Evolutionary conservation across 2,888 invertebrate species (phyloP).

Genomic region (Nemotelus pantherinus): DNA sequence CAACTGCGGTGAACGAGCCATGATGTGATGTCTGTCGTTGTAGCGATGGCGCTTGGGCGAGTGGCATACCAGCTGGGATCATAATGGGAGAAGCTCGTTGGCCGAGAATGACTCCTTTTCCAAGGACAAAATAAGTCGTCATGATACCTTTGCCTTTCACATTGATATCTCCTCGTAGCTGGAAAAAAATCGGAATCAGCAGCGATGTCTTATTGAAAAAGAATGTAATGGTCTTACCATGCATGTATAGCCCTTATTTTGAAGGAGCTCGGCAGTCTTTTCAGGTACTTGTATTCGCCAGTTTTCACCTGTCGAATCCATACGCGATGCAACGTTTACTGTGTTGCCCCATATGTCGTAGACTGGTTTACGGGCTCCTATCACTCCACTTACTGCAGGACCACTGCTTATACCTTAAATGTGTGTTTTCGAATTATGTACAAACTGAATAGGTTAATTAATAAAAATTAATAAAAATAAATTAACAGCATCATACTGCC

Average conservation of each 20-base stretch:
- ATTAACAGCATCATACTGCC: too few relatives aligned
- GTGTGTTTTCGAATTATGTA: not conserved
- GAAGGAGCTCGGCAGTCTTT: conserved; percentile 79
- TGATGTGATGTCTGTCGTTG: conserved; percentile 76
- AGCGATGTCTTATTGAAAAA: not conserved
- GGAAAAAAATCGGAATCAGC: conserved; percentile 42
- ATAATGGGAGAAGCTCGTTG: conserved; percentile 61
- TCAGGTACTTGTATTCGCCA: conserved; percentile 91
- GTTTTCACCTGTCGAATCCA: conserved; percentile 93
- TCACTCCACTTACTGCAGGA: conserved; percentile 92
- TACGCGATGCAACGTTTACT: conserved; percentile 95
- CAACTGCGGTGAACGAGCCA: conserved; percentile 85
- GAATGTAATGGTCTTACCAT: conserved; percentile 55
- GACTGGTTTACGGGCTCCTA: conserved; percentile 94
- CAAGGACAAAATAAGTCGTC: conserved; percentile 92
- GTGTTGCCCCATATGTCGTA: conserved; percentile 99
- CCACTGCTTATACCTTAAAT: conserved; percentile 86
- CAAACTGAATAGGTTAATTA: not conserved
- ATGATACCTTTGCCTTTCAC: conserved; percentile 96
- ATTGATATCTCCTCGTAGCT: conserved; percentile 87
- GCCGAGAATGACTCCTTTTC: conserved; percentile 65
- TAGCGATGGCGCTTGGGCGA: conserved; percentile 69
- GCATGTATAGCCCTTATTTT: conserved; percentile 62
- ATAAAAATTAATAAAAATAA: too few relatives aligned
- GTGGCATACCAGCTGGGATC: conserved; percentile 62